Percentiles rank a stretch among this genome's conserved stretches.
phyloP scores from a whole-genome alignment of 2,113 vertebrate species.

The Cettia cetti region DNA sequence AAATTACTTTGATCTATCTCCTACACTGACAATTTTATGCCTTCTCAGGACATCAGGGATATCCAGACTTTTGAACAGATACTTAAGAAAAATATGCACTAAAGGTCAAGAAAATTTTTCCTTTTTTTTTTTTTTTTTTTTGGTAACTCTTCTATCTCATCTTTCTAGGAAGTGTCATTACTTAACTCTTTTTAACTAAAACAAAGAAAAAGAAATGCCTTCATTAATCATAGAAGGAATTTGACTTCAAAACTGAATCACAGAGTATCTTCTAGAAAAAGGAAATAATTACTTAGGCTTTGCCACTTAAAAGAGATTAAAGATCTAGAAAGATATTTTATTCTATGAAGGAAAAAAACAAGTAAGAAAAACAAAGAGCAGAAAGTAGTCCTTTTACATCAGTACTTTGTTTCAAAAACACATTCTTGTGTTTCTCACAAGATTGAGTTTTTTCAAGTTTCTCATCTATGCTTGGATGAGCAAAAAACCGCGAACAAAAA shows the following conservation, averaged over 20 bases:
- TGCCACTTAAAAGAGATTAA: neutral
- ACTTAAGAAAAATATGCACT: neutral
- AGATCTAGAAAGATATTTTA: neutral
- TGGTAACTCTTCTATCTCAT: neutral
- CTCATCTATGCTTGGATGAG: neutral
- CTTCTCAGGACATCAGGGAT: slow-evolving; percentile 1
- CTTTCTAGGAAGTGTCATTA: neutral
- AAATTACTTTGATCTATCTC: slow-evolving; percentile 7
- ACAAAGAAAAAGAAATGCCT: neutral
- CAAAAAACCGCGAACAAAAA: neutral
- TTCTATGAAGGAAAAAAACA: neutral
- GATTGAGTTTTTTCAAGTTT: neutral
- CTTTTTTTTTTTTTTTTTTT: neutral
- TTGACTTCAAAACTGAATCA: neutral
- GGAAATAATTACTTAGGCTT: neutral
- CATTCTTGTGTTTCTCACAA: neutral
- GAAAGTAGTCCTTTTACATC: neutral
- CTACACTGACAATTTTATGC: neutral
- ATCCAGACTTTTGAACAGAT: neutral
- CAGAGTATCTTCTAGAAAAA: neutral
- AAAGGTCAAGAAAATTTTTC: neutral
- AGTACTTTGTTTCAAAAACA: neutral
- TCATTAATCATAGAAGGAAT: neutral
- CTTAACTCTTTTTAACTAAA: neutral
- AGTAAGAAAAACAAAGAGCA: neutral